Conservation (phyloP, 2,888 invertebrate species). For the Acleris sparsana region DNA sequence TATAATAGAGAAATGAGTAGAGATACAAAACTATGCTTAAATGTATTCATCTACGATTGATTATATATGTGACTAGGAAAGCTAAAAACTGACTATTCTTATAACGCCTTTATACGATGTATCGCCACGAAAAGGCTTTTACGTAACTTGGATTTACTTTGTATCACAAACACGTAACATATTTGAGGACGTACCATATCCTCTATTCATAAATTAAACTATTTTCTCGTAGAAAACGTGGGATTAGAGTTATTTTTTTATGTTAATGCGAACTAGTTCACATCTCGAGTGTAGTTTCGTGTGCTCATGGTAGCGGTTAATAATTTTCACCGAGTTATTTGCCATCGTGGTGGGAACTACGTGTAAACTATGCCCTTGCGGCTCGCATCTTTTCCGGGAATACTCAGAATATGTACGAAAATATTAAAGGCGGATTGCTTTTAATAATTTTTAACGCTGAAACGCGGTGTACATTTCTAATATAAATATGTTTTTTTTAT, state of each 20-base stretch:
- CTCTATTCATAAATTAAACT: too few relatives aligned
- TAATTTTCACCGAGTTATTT: conserved; percentile 55
- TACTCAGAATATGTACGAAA: conserved; percentile 44
- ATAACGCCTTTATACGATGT: conserved; percentile 7
- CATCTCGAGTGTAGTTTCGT: conserved; percentile 44
- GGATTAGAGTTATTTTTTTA: not conserved
- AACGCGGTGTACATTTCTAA: too few relatives aligned
- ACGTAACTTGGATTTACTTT: conserved; percentile 9
- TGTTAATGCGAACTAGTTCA: not conserved
- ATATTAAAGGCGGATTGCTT: conserved; percentile 16
- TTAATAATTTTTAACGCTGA: not conserved
- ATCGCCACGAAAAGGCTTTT: not conserved
- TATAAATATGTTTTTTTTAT: too few relatives aligned
- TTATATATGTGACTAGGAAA: conserved; percentile 13
- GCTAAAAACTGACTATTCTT: conserved; percentile 10
- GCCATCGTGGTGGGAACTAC: conserved; percentile 54
- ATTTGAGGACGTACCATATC: too few relatives aligned
- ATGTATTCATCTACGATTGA: conserved; percentile 17
- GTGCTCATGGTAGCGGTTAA: conserved; percentile 47
- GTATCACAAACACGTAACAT: conserved; percentile 6
- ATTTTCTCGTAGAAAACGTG: not conserved
- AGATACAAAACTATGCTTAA: conserved; percentile 22
- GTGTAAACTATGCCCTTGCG: conserved; percentile 62
- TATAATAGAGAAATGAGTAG: conserved; percentile 29
- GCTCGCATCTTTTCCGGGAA: conserved; percentile 47